These are phyloP conservation scores for Euura saliciscinereae DNA, from an alignment of 1,140 invertebrate genomes.

Conservation along the genomic window DNA sequence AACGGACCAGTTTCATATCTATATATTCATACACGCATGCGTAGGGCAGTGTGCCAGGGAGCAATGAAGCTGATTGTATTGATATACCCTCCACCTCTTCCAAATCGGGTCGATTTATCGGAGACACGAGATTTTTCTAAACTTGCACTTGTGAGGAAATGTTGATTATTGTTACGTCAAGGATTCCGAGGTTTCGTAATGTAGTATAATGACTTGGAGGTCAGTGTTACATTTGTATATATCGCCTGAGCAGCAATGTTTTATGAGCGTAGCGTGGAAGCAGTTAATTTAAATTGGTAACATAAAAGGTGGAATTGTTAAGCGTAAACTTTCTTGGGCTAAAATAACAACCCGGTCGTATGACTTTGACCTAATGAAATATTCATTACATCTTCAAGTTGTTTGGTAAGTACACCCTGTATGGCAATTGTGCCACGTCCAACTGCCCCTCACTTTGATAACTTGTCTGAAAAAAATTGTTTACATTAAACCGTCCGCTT, in stretches of 20 bases:
- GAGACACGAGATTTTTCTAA: not conserved
- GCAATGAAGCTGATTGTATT: conserved; percentile 11
- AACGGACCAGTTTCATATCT: conserved; percentile 2
- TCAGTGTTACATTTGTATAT: not conserved
- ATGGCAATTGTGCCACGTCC: not conserved
- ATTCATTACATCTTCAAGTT: not conserved
- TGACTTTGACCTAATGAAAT: not conserved
- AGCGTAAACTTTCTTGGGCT: not conserved
- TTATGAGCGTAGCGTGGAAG: not conserved
- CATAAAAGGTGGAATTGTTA: not conserved
- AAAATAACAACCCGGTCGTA: not conserved
- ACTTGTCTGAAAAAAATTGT: not conserved
- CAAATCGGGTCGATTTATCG: conserved; percentile 6
- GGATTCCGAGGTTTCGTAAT: not conserved
- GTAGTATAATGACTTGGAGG: not conserved
- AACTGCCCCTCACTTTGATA: not conserved
- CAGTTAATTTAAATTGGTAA: conserved; percentile 1
- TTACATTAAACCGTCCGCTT: not conserved
- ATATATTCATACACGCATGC: not conserved
- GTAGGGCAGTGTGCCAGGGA: conserved; percentile 5
- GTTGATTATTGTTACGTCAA: no score
- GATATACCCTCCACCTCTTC: not conserved
- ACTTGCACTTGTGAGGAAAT: no score
- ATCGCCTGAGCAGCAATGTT: not conserved
- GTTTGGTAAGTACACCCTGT: not conserved